Base-by-base conservation (phyloP, 2,888 invertebrate species). In the Cryptus armator region DNA sequence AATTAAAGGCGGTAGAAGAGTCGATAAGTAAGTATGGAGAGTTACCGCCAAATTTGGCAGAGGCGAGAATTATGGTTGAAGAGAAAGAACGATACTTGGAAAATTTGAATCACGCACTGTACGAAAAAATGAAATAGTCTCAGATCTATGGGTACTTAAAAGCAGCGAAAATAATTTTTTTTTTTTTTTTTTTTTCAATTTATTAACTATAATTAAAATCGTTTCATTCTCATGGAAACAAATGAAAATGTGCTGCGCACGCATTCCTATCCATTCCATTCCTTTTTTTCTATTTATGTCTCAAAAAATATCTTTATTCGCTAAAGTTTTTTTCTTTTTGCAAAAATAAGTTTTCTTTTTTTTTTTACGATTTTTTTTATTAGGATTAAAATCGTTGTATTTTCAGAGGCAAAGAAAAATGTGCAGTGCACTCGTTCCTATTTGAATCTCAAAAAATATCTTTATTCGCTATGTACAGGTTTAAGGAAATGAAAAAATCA, bases 41-140 rank as follows among this genome's bases (percentile, higher is more conserved):
- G 66, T 89, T 94, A 12, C 92, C 93, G 29, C 90, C 93, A 44
- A 91, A 93, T 85, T 87, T 93, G 59, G 78, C 92, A 5, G 90
- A 91, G 82, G 93, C 93, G n/a, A 92, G 91, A 88, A 84, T 88
- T 44, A 70, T 90, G n/a, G 74, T 93, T 19, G 90, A 91, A 77
- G 75, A 77, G 19, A 91, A 91, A 84, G 88, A 88, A 67, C 86
- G 86, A 76, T 92, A 92, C 19, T 88, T 91, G 7, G 87, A 91
- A 75, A 83, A 88, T 51, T 80, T 93, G 10, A 88, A 91, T 24
- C 83, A 83, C 14, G 66, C 77, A 19, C 81, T 92, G 67, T 85
- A 87, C 43, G 83, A 90, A 46, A 91, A 90, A 84, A 89, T 89
- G 83, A 88, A 88, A 84, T 72, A 62, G 76, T 24, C 29, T 24